Conservation (phyloP, 2,888 invertebrate species). For the Acanthopleura granulata region DNA sequence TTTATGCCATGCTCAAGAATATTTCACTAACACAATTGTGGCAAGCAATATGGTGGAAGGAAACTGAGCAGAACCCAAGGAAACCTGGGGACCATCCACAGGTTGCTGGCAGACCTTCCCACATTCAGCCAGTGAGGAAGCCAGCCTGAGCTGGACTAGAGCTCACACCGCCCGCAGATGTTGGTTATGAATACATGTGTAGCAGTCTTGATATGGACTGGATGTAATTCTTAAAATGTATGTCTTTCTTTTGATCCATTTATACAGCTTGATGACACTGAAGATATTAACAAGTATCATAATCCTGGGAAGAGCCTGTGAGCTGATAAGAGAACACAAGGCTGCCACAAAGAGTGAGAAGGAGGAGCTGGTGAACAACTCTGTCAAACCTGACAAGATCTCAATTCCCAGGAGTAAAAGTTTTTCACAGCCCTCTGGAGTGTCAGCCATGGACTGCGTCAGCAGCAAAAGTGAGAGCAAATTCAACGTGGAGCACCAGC, state of each 20-base stretch:
- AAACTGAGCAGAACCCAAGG: too few species aligned
- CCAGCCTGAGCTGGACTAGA: too few species aligned
- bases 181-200: background rate
- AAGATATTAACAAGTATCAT: slow-evolving; percentile 87
- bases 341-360: background rate
- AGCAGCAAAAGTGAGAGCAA: background rate
- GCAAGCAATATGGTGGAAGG: too few species aligned
- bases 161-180: too few species aligned
- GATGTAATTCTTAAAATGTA: too few species aligned
- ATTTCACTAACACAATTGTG: too few species aligned
- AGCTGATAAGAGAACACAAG: slow-evolving; percentile 79
- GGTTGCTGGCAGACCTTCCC: too few species aligned
- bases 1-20: too few species aligned
- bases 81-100: too few species aligned
- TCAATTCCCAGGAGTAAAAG: slow-evolving; percentile 13
- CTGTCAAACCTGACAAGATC: background rate
- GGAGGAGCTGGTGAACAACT: background rate
- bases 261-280: slow-evolving; percentile 64
- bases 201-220: too few species aligned
- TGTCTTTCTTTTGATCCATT: background rate
- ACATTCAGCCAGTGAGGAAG: too few species aligned
- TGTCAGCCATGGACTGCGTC: background rate
- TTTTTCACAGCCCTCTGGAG: background rate
- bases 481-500: slow-evolving; percentile 15
- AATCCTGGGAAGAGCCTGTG: slow-evolving; percentile 91